Conservation (phyloP, 2,113 vertebrate genomes). For the Lynx canadensis region DNA sequence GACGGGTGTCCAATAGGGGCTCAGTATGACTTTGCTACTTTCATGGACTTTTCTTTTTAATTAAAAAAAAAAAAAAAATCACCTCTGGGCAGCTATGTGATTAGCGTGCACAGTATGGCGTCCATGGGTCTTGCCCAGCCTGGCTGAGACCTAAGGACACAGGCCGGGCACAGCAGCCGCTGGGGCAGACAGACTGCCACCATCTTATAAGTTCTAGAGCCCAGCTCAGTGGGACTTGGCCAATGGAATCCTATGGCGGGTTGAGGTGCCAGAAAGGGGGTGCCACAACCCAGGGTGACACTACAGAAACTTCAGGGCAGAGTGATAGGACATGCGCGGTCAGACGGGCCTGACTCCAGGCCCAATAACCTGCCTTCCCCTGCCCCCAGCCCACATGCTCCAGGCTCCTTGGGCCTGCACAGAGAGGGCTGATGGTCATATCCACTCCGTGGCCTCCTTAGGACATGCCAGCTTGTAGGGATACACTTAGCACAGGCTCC, state of each 20-base stretch:
- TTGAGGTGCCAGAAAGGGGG: background rate
- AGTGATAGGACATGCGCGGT: background rate
- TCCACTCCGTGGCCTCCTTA: background rate
- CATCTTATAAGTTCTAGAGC: background rate
- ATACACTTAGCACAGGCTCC: background rate
- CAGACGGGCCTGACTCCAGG: background rate
- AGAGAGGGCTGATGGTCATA: background rate
- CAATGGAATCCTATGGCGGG: background rate
- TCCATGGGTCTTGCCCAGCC: fast-evolving
- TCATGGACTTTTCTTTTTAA: background rate
- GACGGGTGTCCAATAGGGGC: background rate
- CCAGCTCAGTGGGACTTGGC: background rate
- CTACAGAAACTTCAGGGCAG: background rate
- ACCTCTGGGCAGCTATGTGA: background rate
- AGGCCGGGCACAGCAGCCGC: too few species aligned
- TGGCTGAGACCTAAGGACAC: background rate
- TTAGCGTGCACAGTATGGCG: fast-evolving
- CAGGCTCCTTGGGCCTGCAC: background rate
- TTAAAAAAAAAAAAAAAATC: background rate
- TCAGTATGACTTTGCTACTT: background rate
- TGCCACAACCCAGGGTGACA: background rate
- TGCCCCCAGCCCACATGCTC: background rate
- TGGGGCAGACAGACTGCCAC: too few species aligned
- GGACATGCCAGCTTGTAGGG: background rate
- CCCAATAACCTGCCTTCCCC: background rate